Base-by-base conservation (phyloP, 2,888 invertebrate genomes). In the Orthonevra nobilis region DNA sequence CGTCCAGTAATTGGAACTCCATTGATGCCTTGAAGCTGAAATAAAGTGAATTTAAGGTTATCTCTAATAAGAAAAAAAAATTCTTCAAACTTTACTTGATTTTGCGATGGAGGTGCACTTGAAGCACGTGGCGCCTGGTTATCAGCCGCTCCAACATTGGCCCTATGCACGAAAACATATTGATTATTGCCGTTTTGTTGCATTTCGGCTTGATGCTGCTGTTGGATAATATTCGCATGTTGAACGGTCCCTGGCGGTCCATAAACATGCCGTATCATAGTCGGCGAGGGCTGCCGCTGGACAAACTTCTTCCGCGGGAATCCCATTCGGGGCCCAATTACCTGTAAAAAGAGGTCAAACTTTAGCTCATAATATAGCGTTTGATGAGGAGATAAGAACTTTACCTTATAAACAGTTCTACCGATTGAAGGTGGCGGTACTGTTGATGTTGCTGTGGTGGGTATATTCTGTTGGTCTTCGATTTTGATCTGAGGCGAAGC, bases 81-180 rank as follows among this genome's bases (percentile, higher is more conserved):
- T n/a, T n/a, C n/a, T n/a, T n/a, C 54, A 58, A 12, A 81, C 40
- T 72, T 23, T 44, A 89, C 89, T 84, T 89, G 88, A 86, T 92
- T 92, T 84, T 91, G 92, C 46, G 93, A 91, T 7, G 96, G 94
- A 9, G 95, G 96, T 1, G 96, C 96, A 86, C 95, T 96, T 0
- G 95, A 95, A 0, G 96, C 95, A 56, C 96, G 91, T 0, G 96
- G 95, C 4, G 94, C 93, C 58, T 92, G 92, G 84, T 91, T 92
- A 44, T 92, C 92, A 60, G 91, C 91, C 6, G 91, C 87, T 46
- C 88, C 89, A 30, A 89, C 90, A 73, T 91, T 91, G 9, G 94
- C 93, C 70, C 95, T 91, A 86, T 95, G 95, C 26, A 96, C 94
- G 17, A 95, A 90, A 74, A 96, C 94, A 88, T 95, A 96, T 85